Percentiles rank a stretch among this genome's conserved stretches.
These are phyloP conservation scores for Spisula subtruncata DNA, from an alignment of 2,888 invertebrate genomes.

Conservation along the genomic window DNA sequence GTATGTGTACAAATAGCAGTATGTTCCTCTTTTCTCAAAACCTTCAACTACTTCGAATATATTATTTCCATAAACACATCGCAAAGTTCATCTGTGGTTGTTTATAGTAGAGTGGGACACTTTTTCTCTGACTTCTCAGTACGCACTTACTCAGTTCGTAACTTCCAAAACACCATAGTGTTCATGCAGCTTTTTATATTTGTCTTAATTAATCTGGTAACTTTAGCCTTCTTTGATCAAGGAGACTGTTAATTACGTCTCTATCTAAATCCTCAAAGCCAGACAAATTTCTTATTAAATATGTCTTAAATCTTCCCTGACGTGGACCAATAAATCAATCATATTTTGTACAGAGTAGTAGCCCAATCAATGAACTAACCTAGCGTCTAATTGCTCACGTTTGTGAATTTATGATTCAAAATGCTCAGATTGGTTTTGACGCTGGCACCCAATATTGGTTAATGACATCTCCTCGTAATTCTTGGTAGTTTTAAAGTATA, in stretches of 20 bases:
- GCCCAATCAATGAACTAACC: not conserved
- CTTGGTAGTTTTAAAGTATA: not conserved
- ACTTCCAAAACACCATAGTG: not conserved
- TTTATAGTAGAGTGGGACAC: no score
- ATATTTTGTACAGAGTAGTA: not conserved
- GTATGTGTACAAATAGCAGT: no score
- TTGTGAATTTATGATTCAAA: not conserved
- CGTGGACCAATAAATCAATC: not conserved
- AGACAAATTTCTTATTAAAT: constrained; percentile 23
- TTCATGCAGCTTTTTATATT: not conserved
- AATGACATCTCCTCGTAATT: not conserved
- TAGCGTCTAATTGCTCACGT: not conserved
- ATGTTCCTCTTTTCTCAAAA: no score
- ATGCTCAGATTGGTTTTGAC: not conserved
- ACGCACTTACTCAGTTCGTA: no score
- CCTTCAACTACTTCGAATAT: no score
- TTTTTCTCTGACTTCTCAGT: no score
- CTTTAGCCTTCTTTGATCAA: not conserved
- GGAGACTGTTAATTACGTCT: not conserved
- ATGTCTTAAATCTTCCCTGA: constrained; percentile 24
- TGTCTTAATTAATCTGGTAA: not conserved
- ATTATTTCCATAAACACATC: no score
- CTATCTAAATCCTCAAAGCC: not conserved
- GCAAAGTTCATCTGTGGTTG: no score
- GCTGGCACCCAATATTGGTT: not conserved